Evolutionary conservation across 1,140 invertebrate genomes (phyloP).

Genomic region (Arctopsyche grandis): DNA sequence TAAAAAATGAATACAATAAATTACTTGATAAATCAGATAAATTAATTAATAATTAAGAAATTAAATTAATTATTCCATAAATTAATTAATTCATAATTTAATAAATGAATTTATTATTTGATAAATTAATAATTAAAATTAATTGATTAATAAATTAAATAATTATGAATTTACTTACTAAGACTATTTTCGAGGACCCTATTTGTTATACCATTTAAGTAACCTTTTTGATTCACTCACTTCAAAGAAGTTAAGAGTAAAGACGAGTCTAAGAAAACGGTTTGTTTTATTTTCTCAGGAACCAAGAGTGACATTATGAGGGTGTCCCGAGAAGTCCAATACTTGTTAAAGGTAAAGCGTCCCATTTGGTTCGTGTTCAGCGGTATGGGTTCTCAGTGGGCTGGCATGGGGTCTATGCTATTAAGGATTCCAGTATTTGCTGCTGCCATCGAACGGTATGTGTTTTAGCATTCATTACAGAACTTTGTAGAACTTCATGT

Average conservation of each 20-base stretch:
- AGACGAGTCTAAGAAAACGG: background rate
- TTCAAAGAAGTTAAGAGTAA: background rate
- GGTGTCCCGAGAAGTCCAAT: constrained; percentile 65
- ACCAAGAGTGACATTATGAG: constrained; percentile 60
- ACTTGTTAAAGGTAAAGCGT: constrained; percentile 69
- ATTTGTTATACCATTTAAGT: no score
- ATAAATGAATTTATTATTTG: no score
- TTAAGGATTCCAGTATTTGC: constrained; percentile 77
- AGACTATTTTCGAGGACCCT: no score
- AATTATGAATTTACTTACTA: no score
- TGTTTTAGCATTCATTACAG: background rate
- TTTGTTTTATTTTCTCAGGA: constrained; percentile 50
- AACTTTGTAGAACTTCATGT: no score
- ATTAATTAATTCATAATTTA: no score
- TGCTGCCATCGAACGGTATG: constrained; percentile 71
- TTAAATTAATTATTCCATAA: background rate
- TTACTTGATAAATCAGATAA: no score
- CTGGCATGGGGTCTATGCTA: constrained; percentile 78
- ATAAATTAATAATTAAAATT: no score
- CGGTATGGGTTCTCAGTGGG: constrained; percentile 92
- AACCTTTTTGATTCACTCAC: no score
- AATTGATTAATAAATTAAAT: no score
- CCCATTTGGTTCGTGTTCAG: constrained; percentile 91
- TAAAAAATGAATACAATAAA: no score
- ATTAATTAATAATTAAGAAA: no score